These are phyloP conservation scores for Catharus bicknelli DNA, from an alignment of 2,113 vertebrate genomes.

Conservation along the genomic window DNA sequence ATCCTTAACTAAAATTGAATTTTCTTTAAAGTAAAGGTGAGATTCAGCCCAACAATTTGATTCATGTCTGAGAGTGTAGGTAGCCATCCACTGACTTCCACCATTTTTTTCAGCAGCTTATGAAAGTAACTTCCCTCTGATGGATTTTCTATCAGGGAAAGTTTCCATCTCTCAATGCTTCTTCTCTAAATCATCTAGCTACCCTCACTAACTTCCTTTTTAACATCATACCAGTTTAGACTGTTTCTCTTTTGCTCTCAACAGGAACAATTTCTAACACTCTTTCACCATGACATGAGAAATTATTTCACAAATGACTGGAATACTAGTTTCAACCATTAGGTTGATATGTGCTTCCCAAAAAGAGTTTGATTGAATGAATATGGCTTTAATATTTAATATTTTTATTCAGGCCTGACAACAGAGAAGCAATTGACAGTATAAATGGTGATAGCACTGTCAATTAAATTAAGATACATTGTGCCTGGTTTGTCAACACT, in stretches of 20 bases:
- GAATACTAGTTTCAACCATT: neutral
- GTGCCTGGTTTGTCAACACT: neutral
- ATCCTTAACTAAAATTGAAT: neutral
- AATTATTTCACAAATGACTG: constrained; percentile 25
- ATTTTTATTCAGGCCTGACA: constrained; percentile 14
- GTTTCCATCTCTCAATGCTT: neutral
- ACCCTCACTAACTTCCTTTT: neutral
- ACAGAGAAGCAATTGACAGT: neutral
- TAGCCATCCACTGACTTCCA: neutral
- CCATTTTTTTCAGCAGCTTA: neutral
- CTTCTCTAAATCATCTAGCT: neutral
- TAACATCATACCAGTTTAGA: neutral
- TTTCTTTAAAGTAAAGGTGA: neutral
- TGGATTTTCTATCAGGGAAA: neutral
- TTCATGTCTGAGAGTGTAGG: neutral
- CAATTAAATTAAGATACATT: constrained; percentile 20
- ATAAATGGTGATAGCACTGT: neutral
- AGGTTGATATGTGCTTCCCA: neutral
- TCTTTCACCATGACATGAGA: neutral
- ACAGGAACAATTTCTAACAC: neutral
- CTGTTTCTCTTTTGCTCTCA: neutral
- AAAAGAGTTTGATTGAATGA: constrained; percentile 7
- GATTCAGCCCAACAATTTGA: neutral
- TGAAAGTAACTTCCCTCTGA: neutral
- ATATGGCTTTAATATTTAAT: constrained; percentile 30